Evolutionary conservation across 2,113 vertebrate genomes (phyloP).

Genomic region (Stegostoma tigrinum): DNA sequence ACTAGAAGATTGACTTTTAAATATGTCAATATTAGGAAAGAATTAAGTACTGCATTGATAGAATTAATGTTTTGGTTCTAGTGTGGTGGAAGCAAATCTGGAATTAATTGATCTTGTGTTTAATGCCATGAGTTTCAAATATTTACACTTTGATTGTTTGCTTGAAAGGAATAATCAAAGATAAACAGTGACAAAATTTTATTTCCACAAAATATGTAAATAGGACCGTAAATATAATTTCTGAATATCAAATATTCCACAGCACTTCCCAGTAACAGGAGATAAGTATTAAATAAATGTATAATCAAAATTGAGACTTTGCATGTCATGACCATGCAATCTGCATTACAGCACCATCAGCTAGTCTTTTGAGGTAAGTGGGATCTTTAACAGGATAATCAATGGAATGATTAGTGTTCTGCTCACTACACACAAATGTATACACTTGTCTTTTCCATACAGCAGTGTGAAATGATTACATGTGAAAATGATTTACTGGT

Average conservation of each 20-base stretch:
- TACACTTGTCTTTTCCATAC: background rate
- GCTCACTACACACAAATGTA: background rate
- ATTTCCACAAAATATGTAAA: background rate
- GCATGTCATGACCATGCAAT: background rate
- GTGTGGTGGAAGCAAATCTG: background rate
- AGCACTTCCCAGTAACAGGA: background rate
- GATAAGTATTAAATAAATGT: background rate
- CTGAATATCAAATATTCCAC: too few species aligned
- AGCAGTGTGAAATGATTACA: conserved; percentile 19
- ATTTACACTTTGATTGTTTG: background rate
- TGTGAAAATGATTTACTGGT: background rate
- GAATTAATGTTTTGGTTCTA: background rate
- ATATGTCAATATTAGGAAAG: background rate
- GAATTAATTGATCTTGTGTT: background rate
- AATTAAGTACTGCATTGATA: background rate
- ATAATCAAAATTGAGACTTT: background rate
- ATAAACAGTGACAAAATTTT: background rate
- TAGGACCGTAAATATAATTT: background rate
- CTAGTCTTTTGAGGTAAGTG: background rate
- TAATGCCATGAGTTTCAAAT: background rate
- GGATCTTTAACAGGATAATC: background rate
- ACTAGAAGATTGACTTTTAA: background rate
- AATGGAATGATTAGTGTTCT: conserved; percentile 23
- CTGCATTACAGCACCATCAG: background rate
- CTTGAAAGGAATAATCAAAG: background rate